A percentile compares a stretch with the other conserved stretches of the same genome.
Conservation (phyloP, 2,113 vertebrate genomes). For the Pedetes capensis region DNA sequence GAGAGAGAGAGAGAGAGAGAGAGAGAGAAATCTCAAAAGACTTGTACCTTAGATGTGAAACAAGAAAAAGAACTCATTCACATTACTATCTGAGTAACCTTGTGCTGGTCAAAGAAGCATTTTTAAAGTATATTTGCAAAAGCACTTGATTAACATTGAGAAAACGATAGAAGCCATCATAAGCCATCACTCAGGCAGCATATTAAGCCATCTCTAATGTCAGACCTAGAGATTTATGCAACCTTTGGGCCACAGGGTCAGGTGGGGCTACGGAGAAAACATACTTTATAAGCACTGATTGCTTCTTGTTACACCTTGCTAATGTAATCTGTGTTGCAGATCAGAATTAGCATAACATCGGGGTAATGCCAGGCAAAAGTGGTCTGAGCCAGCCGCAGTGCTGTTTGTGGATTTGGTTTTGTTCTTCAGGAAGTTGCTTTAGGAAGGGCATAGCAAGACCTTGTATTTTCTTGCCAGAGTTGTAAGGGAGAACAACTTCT, state of each 20-base stretch:
- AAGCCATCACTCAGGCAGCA: not conserved
- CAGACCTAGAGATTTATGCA: not conserved
- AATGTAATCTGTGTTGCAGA: slow-evolving; percentile 65
- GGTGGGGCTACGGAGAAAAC: slow-evolving; percentile 37
- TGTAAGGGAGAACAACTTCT: not conserved
- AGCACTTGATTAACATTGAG: not conserved
- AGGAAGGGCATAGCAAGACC: not conserved
- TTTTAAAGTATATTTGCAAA: slow-evolving; percentile 13
- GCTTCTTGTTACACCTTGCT: slow-evolving; percentile 58
- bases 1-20: too few species aligned
- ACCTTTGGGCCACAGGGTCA: slow-evolving; percentile 30
- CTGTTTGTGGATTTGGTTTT: not conserved
- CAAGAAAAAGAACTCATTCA: not conserved
- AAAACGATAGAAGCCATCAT: not conserved
- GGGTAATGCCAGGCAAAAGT: not conserved
- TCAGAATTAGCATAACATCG: slow-evolving; percentile 65
- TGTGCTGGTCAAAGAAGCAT: not conserved
- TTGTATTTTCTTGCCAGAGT: slow-evolving; percentile 26
- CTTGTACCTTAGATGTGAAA: not conserved
- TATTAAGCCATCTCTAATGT: slow-evolving; percentile 3
- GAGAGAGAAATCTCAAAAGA: too few species aligned
- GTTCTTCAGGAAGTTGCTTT: slow-evolving; percentile 21
- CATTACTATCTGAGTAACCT: not conserved
- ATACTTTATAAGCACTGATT: slow-evolving; percentile 38
- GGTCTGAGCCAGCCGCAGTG: not conserved